phyloP scores from a whole-genome alignment of 2,113 vertebrate genomes.

The Catharus fuscescens region DNA sequence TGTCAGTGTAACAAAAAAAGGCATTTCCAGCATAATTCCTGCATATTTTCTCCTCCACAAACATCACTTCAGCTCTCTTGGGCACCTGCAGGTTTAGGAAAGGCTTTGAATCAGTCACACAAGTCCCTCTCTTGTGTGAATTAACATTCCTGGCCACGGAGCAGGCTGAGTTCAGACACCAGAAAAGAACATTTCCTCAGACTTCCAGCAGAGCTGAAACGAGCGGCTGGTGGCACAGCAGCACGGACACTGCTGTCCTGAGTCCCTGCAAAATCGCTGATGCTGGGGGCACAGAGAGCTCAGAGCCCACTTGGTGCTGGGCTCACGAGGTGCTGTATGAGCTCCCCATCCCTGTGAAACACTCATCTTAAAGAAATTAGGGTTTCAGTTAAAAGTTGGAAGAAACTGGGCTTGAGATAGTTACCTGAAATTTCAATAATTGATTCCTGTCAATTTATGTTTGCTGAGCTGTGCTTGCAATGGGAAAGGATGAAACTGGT shows the following conservation, averaged over 20 bases:
- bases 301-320: rapidly evolving
- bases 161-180: background rate
- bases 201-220: background rate
- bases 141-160: background rate
- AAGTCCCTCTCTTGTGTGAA: background rate
- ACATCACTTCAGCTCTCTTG: background rate
- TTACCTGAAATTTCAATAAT: too few species aligned
- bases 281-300: rapidly evolving
- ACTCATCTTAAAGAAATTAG: too few species aligned
- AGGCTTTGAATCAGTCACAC: background rate
- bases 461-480: too few species aligned
- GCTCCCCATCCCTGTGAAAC: background rate
- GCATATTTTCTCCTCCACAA: background rate
- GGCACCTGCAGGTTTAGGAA: background rate
- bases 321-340: background rate
- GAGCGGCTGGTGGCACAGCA: background rate
- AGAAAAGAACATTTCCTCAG: background rate
- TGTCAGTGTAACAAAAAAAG: background rate
- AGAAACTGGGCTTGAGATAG: too few species aligned
- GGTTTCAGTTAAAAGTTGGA: too few species aligned
- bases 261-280: rapidly evolving
- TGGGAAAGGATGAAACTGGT: too few species aligned
- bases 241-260: background rate
- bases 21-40: background rate
- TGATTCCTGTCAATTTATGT: too few species aligned